Evolutionary conservation across 2,888 invertebrate species (phyloP).

Genomic region (Calameuta filiformis): DNA sequence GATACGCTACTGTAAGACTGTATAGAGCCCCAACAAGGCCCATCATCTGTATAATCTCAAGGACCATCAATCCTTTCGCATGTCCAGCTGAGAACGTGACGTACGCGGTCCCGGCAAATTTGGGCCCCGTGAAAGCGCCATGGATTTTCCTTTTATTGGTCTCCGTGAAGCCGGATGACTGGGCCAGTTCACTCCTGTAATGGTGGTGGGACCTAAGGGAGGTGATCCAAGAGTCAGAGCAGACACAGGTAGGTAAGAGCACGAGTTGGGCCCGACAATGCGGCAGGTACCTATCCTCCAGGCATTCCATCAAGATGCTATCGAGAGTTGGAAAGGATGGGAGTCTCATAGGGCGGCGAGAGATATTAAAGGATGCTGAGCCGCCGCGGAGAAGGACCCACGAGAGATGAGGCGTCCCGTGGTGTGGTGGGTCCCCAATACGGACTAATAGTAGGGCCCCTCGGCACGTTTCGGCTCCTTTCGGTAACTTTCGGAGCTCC

Average conservation of each 20-base stretch:
- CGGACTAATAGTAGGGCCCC: neutral
- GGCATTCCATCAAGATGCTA: slow-evolving; percentile 64
- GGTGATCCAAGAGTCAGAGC: slow-evolving; percentile 25
- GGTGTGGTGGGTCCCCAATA: slow-evolving; percentile 47
- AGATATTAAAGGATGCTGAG: slow-evolving; percentile 59
- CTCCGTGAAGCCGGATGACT: slow-evolving; percentile 8
- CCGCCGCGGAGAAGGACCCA: slow-evolving; percentile 33
- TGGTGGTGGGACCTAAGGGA: slow-evolving; percentile 2
- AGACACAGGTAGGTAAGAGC: slow-evolving; percentile 30
- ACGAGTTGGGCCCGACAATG: slow-evolving; percentile 51
- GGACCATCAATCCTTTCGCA: neutral
- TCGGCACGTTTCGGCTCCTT: neutral
- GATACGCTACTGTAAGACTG: neutral
- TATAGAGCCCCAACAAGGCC: neutral
- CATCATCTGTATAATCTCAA: neutral
- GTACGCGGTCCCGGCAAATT: neutral
- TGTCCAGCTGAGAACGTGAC: neutral
- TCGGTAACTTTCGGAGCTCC: slow-evolving; percentile 4
- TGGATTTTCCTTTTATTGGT: neutral
- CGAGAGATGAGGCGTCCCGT: slow-evolving; percentile 28
- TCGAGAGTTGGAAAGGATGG: slow-evolving; percentile 41
- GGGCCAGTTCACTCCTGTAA: neutral
- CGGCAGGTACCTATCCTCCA: slow-evolving; percentile 58
- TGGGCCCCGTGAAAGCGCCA: neutral
- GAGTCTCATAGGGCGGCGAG: slow-evolving; percentile 44